These are phyloP conservation scores for Zosterops lateralis DNA, from an alignment of 2,113 vertebrate genomes.

Conservation along the genomic window DNA sequence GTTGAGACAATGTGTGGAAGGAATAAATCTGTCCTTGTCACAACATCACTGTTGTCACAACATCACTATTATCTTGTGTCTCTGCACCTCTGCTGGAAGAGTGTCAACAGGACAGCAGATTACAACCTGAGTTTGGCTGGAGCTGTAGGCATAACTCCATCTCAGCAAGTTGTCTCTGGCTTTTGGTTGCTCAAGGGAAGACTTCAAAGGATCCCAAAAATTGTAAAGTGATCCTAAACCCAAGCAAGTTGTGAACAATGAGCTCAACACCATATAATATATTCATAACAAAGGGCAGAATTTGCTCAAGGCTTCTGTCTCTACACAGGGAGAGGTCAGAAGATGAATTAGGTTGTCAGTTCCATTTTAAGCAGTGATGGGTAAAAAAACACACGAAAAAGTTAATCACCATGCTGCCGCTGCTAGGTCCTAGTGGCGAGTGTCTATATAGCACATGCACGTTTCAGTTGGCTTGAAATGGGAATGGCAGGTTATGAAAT, in stretches of 20 bases:
- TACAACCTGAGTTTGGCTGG: not conserved
- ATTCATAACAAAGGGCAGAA: not conserved
- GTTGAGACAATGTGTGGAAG: not conserved
- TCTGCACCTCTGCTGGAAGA: not conserved
- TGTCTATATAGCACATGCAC: not conserved
- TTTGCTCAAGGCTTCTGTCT: not conserved
- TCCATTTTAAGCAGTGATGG: not conserved
- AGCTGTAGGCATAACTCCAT: not conserved
- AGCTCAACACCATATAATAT: not conserved
- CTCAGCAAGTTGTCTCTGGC: not conserved
- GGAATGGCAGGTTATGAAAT: not conserved
- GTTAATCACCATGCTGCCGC: not conserved
- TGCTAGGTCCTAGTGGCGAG: not conserved
- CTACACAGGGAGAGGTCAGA: not conserved
- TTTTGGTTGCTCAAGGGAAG: not conserved
- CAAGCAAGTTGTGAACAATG: not conserved
- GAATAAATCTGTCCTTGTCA: not conserved
- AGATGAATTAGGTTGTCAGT: not conserved
- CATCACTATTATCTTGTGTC: fast-evolving
- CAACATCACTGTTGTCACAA: not conserved
- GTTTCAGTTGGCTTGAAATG: not conserved
- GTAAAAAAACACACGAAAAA: not conserved
- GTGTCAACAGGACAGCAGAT: not conserved
- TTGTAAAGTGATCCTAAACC: not conserved
- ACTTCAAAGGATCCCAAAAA: not conserved